Evolutionary conservation across 37 sponge, comb jelly and placozoan species (phyloP).

Genomic region (Amphimedon queenslandica): DNA sequence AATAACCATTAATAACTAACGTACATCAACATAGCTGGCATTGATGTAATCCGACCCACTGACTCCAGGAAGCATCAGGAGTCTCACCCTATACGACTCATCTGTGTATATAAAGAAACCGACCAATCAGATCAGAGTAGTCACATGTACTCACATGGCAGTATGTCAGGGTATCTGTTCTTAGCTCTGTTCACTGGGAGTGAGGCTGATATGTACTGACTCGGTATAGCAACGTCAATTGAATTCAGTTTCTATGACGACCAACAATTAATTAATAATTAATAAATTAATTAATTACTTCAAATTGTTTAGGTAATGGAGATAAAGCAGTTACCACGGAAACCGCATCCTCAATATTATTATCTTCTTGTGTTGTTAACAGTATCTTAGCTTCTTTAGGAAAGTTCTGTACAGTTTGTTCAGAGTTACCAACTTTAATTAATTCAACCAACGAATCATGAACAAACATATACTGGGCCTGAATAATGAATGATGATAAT

Average conservation of each 20-base stretch:
- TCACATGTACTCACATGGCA: constrained; percentile 59
- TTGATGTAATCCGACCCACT: constrained; percentile 75
- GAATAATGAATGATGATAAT: neutral
- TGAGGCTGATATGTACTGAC: constrained; percentile 31
- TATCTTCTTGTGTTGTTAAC: constrained; percentile 11
- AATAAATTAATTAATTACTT: neutral
- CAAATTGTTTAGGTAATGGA: neutral
- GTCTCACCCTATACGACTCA: constrained; percentile 55
- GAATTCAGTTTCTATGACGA: constrained; percentile 33
- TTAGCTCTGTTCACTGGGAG: constrained; percentile 45
- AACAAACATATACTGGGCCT: constrained; percentile 81
- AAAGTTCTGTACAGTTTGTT: constrained; percentile 30
- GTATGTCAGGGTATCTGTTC: constrained; percentile 58
- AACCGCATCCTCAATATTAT: too few species aligned
- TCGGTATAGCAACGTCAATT: constrained; percentile 15
- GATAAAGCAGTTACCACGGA: too few species aligned
- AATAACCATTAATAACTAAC: too few species aligned
- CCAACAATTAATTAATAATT: neutral
- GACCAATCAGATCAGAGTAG: constrained; percentile 2
- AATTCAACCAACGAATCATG: constrained; percentile 68
- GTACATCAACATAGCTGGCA: constrained; percentile 70
- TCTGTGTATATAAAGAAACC: constrained; percentile 26
- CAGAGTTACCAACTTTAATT: constrained; percentile 47
- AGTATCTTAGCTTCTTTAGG: constrained; percentile 15
- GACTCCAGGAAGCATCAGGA: constrained; percentile 62